These are phyloP conservation scores for Entosphenus tridentatus DNA, from an alignment of 2,113 vertebrate species.

Conservation along the genomic window DNA sequence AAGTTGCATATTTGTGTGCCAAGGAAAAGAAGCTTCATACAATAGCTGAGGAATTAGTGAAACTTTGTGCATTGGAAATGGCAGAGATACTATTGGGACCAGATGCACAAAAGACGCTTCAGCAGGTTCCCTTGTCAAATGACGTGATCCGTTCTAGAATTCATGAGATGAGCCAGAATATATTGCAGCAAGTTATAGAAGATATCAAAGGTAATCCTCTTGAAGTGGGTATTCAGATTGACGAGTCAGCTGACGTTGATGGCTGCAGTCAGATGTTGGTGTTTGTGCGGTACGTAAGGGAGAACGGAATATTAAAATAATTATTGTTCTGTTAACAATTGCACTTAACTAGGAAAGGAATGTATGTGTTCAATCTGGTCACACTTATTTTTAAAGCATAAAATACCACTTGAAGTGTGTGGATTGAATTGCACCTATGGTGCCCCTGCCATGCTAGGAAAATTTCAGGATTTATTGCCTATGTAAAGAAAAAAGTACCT, in stretches of 20 bases:
- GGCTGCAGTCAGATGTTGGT: constrained; percentile 14
- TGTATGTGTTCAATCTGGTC: constrained; percentile 10
- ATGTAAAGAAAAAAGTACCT: neutral
- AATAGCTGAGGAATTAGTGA: constrained; percentile 4
- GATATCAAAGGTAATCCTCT: constrained; percentile 13
- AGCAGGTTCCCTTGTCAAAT: neutral
- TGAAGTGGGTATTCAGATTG: constrained; percentile 15
- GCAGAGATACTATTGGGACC: neutral
- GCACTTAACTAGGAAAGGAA: constrained; percentile 11
- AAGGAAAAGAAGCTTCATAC: constrained; percentile 16
- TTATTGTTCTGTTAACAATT: constrained; percentile 11
- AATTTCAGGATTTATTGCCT: neutral
- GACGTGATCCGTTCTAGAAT: constrained; percentile 3
- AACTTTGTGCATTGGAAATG: neutral
- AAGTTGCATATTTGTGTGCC: constrained; percentile 16
- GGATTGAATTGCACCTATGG: constrained; percentile 12
- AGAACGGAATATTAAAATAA: constrained; percentile 11
- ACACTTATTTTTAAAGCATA: constrained; percentile 14
- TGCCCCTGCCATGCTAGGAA: constrained; percentile 1
- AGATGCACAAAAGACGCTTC: neutral
- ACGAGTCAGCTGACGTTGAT: constrained; percentile 13
- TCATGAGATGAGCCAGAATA: neutral
- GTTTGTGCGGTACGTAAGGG: constrained; percentile 14
- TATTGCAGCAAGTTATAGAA: constrained; percentile 1
- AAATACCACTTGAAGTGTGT: constrained; percentile 14